Percentiles rank a stretch among this genome's conserved stretches.
Evolutionary conservation across 2,888 invertebrate genomes (phyloP).

Genomic region (Merodon equestris): DNA sequence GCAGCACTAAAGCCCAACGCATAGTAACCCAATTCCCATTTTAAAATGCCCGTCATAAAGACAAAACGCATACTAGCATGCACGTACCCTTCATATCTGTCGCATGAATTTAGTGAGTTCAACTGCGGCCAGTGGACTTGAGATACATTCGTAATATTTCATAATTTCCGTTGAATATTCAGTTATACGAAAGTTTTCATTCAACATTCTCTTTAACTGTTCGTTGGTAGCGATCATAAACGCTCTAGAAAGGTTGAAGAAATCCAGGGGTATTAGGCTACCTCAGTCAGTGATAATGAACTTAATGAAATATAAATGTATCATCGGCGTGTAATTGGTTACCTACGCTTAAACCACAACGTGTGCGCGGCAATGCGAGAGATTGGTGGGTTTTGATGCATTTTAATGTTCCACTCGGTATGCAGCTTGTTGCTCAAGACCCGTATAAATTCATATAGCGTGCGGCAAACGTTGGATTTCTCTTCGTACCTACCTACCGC

Average conservation of each 20-base stretch:
- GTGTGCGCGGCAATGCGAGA: too few species aligned
- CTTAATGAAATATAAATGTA: too few species aligned
- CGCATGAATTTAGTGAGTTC: conserved; percentile 24
- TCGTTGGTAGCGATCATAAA: conserved; percentile 6
- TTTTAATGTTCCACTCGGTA: too few species aligned
- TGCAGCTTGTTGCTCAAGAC: not conserved
- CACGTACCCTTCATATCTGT: not conserved
- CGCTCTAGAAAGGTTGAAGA: too few species aligned
- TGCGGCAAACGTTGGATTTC: too few species aligned
- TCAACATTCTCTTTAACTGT: not conserved
- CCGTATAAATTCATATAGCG: too few species aligned
- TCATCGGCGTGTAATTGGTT: too few species aligned
- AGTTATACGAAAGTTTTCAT: not conserved
- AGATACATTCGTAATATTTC: conserved; percentile 18
- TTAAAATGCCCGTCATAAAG: conserved; percentile 23
- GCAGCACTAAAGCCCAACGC: conserved; percentile 37
- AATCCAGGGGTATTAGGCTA: too few species aligned
- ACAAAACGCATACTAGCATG: conserved; percentile 22
- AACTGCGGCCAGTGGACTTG: conserved; percentile 64
- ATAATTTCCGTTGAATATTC: conserved; percentile 15
- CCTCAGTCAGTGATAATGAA: too few species aligned
- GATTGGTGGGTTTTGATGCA: too few species aligned
- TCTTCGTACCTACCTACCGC: too few species aligned
- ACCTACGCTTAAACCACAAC: too few species aligned
- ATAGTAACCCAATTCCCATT: conserved; percentile 58